Percentiles rank a stretch among this genome's conserved stretches.
These are phyloP conservation scores for Scaptomyza tumidula DNA, from an alignment of 2,888 invertebrate genomes.

Conservation along the genomic window DNA sequence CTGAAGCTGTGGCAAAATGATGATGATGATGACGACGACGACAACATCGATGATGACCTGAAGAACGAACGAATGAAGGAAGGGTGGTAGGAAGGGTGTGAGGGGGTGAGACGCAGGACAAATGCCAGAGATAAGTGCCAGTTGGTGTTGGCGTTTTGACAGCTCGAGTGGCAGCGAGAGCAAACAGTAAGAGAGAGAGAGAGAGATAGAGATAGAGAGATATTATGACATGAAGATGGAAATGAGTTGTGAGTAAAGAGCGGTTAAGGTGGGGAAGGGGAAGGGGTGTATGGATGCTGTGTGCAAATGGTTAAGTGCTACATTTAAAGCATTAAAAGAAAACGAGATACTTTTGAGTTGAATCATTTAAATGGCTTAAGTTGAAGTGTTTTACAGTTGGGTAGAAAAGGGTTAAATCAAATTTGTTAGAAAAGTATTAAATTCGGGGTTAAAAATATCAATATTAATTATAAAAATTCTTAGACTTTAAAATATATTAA, in stretches of 20 bases:
- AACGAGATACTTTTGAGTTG: background rate
- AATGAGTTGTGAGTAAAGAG: background rate
- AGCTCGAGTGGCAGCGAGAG: slow-evolving; percentile 42
- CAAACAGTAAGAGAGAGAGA: background rate
- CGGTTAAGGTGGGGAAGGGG: background rate
- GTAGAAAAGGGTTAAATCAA: background rate
- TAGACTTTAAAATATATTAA: too few relatives aligned
- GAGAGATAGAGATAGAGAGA: background rate
- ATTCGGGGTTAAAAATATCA: too few relatives aligned
- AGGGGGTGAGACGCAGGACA: background rate
- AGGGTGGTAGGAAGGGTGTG: too few relatives aligned
- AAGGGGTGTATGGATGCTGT: too few relatives aligned
- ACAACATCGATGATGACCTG: slow-evolving; percentile 25
- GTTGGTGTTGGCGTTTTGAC: slow-evolving; percentile 65
- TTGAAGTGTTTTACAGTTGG: background rate
- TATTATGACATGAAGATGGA: background rate
- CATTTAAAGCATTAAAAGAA: slow-evolving; percentile 12
- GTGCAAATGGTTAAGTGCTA: slow-evolving; percentile 10
- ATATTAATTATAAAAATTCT: too few relatives aligned
- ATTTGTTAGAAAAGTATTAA: too few relatives aligned
- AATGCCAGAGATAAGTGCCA: slow-evolving; percentile 52
- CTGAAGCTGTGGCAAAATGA: slow-evolving; percentile 36
- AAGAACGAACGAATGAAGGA: background rate
- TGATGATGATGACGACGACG: slow-evolving; percentile 22
- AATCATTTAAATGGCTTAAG: background rate